A percentile compares a stretch with the other conserved stretches of the same genome.
Evolutionary conservation across 2,888 invertebrate genomes (phyloP).

Genomic region (Dasysyrphus tricinctus): DNA sequence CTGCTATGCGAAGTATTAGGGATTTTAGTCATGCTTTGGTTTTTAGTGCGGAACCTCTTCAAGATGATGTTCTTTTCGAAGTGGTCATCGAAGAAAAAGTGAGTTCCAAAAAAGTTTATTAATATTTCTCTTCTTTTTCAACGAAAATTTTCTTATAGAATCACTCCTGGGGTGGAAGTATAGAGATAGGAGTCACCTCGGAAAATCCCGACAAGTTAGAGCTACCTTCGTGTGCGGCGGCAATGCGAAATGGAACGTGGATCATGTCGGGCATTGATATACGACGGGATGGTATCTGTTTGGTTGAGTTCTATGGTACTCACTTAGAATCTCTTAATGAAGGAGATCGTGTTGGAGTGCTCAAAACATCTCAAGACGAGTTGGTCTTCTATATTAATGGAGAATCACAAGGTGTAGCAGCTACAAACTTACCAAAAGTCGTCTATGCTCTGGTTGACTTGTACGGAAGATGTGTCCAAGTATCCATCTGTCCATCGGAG

Average conservation of each 20-base stretch:
- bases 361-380: constrained; percentile 91
- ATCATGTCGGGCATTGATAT: constrained; percentile 95
- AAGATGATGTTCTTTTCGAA: constrained; percentile 93
- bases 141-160: constrained; percentile 85
- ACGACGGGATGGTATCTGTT: constrained; percentile 91
- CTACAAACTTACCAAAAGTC: constrained; percentile 88
- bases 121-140: background rate
- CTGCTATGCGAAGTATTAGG: constrained; percentile 90
- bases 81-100: constrained; percentile 95
- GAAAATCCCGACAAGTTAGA: constrained; percentile 88
- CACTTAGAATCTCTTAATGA: constrained; percentile 93
- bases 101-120: constrained; percentile 76
- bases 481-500: constrained; percentile 84
- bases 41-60: constrained; percentile 90
- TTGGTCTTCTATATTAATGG: constrained; percentile 95
- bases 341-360: constrained; percentile 93
- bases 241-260: constrained; percentile 93
- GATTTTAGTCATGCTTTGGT: constrained; percentile 96
- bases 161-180: constrained; percentile 90
- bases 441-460: constrained; percentile 92
- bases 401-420: constrained; percentile 94
- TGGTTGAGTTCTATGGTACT: constrained; percentile 92
- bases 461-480: constrained; percentile 93
- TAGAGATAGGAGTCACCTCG: constrained; percentile 90
- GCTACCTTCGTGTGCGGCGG: constrained; percentile 90